Evolutionary conservation across 2,113 vertebrate species (phyloP), one percentile per base, ranked within the genome.

Genomic region (Anarrhichthys ocellatus): DNA sequence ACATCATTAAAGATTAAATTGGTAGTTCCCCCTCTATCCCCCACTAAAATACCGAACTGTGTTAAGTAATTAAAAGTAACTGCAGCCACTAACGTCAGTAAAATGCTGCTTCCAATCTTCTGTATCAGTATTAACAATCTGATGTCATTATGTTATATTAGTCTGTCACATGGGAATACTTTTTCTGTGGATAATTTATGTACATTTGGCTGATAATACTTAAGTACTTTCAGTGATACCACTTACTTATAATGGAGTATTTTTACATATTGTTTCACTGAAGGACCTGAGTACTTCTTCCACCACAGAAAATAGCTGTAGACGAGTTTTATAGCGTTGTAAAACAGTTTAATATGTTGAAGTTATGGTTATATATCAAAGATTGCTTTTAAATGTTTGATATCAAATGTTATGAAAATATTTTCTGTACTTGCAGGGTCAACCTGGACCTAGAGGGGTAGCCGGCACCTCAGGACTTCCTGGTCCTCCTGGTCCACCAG

Each of bases 401-500:
- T 71, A 54, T 88, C 1, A 70, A 65, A 62, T 62, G 1, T 56
- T 66, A 36, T 59, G 18, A 44, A 42, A 9, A 44, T 66, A 29
- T 8, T 50, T 78, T 5, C 13, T 50, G 17, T 54, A 72, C 34
- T 63, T 14, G 36, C 79, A 96, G 96, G 96, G 96, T 52, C 59
- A 88, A 73, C 88, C 94, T 36, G 96, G 96, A 62, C 74, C 93
- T 40, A 93, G 83, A 91, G 96, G 95, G 40, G 2, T 2, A 44
- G 0, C 68, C 2, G 95, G 95, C 6, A 52, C 56, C 7, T 71
- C 91, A 27, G 95, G 95, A 7, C 72, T 61, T 38, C 81, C 94
- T 46, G 95, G 95, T 1, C 91, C 70, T 75, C 88, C 95, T 18
- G 96, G 96, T 63, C 90, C 90, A 67, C 94, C 94, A 40, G 95